Base-by-base conservation (phyloP, 2,797 vertebrate genomes). In the Phataginus tricuspis region DNA sequence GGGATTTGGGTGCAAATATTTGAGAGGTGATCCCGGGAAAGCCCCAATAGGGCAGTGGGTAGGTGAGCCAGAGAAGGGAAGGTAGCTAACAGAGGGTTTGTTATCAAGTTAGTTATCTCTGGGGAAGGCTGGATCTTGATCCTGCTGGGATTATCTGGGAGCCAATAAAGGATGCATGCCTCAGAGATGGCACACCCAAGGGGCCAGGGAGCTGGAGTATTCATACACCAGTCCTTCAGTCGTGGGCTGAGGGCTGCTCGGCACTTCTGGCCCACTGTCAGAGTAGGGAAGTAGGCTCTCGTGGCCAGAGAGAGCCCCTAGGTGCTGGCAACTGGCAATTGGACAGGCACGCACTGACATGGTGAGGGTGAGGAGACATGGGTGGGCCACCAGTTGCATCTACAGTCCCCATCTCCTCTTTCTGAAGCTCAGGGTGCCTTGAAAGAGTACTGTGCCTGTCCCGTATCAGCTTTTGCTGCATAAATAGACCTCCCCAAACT, bases 21-120 rank as follows among this genome's bases (percentile, higher is more conserved):
- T 86, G 75, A 90, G 80, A 51, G 80, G 61, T 42, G 71, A 80
- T 71, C 64, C 69, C 37, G 86, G 69, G 68, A 94, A 45, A 96
- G 31, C 64, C 82, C 75, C 31, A n/a, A 15, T 51, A 57, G 39
- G 66, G 53, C 63, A 77, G 51, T 4, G 2, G 68, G 39, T 39
- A 34, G 42, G 53, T 57, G 49, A 95, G 57, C 79, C 42, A 45
- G 79, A 45, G 63, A 27, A 78, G 57, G 79, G 49, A 68, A 86
- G 53, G 49, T 29, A 31, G 57, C 14, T 21, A 21, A 16, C n/a
- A 61, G 39, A 75, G 27, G 19, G n/a, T 34, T 29, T 68, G 68
- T 78, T 69, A n/a, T 64, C 42, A 14, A 37, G 8, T 34, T 39
- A 49, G 53, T 69, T 82, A 53, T 77, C 16, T 0, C 8, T 1